A percentile compares a stretch with the other conserved stretches of the same genome.
phyloP scores from a whole-genome alignment of 2,888 invertebrate species.

The Gymnosoma rotundatum region DNA sequence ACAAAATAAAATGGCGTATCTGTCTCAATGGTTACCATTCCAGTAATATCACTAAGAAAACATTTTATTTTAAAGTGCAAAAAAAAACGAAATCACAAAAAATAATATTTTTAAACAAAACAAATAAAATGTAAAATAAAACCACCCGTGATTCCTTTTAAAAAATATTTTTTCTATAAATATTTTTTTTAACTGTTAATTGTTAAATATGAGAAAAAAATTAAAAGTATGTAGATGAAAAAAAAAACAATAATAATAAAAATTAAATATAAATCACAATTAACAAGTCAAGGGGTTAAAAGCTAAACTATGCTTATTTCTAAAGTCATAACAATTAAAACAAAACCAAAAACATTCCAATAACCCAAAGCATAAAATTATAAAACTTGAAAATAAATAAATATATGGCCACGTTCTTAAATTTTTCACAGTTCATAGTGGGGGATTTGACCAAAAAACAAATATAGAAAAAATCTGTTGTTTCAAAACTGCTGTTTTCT shows the following conservation, averaged over 20 bases:
- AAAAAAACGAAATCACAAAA: conserved; percentile 24
- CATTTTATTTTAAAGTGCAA: conserved; percentile 19
- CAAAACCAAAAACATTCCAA: conserved; percentile 29
- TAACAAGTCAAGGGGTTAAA: conserved; percentile 80
- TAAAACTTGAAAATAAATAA: too few species aligned
- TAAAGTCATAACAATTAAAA: conserved; percentile 54
- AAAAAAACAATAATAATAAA: conserved; percentile 34
- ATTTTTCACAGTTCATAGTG: too few species aligned
- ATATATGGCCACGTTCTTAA: too few species aligned
- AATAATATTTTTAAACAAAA: conserved; percentile 39
- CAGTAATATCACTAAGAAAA: conserved; percentile 13
- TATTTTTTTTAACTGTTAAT: conserved; percentile 69
- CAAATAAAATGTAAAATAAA: conserved; percentile 1
- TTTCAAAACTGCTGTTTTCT: too few species aligned
- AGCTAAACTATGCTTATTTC: conserved; percentile 81
- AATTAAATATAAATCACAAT: conserved; percentile 64
- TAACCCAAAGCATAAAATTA: conserved; percentile 22
- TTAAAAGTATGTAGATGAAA: conserved; percentile 18
- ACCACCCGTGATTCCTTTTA: conserved; percentile 70
- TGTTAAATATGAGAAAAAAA: conserved; percentile 47
- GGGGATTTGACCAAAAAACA: too few species aligned
- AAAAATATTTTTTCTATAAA: conserved; percentile 62
- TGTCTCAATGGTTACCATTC: conserved; percentile 19
- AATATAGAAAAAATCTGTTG: too few species aligned
- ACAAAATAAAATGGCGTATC: conserved; percentile 33